Percentiles rank a stretch among this genome's conserved stretches.
Conservation (phyloP, 2,113 vertebrate genomes). For the Psittacus erithacus region DNA sequence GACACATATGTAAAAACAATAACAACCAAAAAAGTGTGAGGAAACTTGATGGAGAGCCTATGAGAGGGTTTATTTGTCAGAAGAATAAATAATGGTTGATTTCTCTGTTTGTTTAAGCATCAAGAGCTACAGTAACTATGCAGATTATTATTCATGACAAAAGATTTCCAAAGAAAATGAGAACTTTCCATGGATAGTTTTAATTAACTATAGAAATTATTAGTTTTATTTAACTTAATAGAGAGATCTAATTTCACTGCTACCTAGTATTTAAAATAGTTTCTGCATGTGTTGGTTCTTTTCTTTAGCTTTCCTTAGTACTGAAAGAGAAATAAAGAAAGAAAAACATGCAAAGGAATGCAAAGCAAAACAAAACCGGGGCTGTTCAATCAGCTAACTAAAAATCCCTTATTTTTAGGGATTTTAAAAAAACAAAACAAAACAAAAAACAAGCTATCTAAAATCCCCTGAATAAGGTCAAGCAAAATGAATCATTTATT, state of each 20-base stretch:
- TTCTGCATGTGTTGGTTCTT: not conserved
- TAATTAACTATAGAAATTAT: not conserved
- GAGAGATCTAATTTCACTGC: not conserved
- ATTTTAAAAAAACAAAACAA: not conserved
- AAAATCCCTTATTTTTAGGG: not conserved
- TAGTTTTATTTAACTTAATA: slow-evolving; percentile 24
- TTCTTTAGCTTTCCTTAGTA: not conserved
- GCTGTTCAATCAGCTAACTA: not conserved
- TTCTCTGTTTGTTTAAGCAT: not conserved
- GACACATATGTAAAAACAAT: accelerated
- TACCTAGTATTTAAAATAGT: not conserved
- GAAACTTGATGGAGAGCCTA: accelerated
- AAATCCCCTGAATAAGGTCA: slow-evolving; percentile 25
- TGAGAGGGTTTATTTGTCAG: not conserved
- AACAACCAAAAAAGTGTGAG: not conserved
- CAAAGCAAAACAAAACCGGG: slow-evolving; percentile 2
- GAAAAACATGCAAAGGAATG: not conserved
- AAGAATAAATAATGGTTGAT: not conserved
- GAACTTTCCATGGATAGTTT: not conserved
- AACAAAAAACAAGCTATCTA: not conserved
- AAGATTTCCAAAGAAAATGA: not conserved
- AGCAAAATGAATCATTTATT: not conserved
- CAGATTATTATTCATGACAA: not conserved
- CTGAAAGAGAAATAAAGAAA: not conserved
- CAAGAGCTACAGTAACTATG: not conserved